Percentiles rank a stretch among this genome's conserved stretches.
Evolutionary conservation across 1,140 invertebrate species (phyloP).

Genomic region (Drosophila azteca): DNA sequence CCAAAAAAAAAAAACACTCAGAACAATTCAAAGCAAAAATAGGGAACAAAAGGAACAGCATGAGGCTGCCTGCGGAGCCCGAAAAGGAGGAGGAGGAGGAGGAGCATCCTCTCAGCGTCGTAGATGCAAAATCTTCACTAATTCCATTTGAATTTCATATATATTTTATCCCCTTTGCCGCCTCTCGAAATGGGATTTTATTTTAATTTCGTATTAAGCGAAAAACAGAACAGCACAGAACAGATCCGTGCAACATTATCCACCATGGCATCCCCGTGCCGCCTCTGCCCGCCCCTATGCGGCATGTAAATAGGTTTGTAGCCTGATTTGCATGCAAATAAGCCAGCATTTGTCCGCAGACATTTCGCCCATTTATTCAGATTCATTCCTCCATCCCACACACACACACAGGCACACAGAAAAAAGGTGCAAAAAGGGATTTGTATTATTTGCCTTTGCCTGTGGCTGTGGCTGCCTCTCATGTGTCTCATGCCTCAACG

Average conservation of each 20-base stretch:
- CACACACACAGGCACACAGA: background rate
- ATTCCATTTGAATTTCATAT: slow-evolving; percentile 70
- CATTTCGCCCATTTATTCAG: background rate
- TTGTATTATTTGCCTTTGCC: slow-evolving; percentile 9
- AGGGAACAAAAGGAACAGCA: no score
- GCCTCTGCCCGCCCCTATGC: no score
- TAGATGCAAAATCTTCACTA: slow-evolving; percentile 66
- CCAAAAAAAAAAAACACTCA: no score
- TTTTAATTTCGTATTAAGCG: slow-evolving; percentile 55
- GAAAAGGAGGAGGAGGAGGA: background rate
- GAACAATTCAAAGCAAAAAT: background rate
- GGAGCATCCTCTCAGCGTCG: background rate
- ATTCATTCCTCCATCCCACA: background rate
- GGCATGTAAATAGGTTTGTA: slow-evolving; percentile 51
- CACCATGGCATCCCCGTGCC: background rate
- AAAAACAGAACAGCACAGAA: slow-evolving; percentile 26
- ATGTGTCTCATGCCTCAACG: slow-evolving; percentile 18
- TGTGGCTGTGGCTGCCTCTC: no score
- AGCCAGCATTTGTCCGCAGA: slow-evolving; percentile 29
- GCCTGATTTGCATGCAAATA: slow-evolving; percentile 74
- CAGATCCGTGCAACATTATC: slow-evolving; percentile 32
- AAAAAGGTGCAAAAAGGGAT: background rate
- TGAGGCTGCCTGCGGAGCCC: no score
- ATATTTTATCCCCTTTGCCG: background rate
- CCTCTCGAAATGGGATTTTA: slow-evolving; percentile 57